Evolutionary conservation across 2,797 vertebrate species (phyloP).

Genomic region (Vultur gryphus): DNA sequence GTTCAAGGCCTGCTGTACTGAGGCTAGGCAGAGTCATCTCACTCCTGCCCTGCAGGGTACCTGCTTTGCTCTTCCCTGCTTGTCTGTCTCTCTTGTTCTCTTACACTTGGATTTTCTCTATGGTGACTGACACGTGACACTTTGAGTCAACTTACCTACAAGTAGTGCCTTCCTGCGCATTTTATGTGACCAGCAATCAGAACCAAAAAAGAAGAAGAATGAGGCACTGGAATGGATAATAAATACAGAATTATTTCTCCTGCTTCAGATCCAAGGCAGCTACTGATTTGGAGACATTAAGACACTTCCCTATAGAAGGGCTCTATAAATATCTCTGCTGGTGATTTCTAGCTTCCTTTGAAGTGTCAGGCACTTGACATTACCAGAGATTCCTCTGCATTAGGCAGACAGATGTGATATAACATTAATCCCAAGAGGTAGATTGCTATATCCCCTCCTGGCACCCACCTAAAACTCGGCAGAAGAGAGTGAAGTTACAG

Average conservation of each 20-base stretch:
- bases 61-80: background rate
- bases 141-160: background rate
- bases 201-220: background rate
- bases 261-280: conserved; percentile 22
- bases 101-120: background rate
- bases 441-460: background rate
- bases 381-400: conserved; percentile 25
- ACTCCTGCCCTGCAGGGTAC: background rate
- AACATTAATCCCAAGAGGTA: conserved; percentile 37
- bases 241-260: background rate
- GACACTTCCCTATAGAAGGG: background rate
- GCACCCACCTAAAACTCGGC: background rate
- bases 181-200: background rate
- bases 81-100: background rate
- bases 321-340: conserved; percentile 35
- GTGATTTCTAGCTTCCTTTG: conserved; percentile 42
- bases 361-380: conserved; percentile 44
- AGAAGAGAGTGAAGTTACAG: background rate
- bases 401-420: conserved; percentile 43
- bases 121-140: background rate
- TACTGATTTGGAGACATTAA: conserved; percentile 15
- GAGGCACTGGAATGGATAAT: background rate
- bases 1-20: background rate
- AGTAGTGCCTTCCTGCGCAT: background rate
- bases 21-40: background rate